phyloP scores from a whole-genome alignment of 92 coral and sea anemone species.

The Porites lobata region DNA sequence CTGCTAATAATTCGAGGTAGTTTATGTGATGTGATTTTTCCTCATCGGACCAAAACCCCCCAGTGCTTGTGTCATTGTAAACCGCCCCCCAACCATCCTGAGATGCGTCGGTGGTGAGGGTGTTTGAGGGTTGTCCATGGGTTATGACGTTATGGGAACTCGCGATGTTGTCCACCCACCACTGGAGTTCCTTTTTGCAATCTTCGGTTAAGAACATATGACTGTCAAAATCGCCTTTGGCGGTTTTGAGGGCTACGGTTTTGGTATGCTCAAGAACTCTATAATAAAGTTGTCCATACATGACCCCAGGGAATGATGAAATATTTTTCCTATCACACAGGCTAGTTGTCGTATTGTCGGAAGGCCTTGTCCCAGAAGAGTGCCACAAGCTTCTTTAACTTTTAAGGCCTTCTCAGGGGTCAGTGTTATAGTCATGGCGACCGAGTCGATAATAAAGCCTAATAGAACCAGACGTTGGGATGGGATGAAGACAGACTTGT shows the following conservation, averaged over 20 bases:
- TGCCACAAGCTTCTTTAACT: too few relatives aligned
- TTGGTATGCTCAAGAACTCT: too few relatives aligned
- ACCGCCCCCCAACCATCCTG: constrained; percentile 10
- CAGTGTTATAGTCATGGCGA: too few relatives aligned
- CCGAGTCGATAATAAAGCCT: constrained; percentile 3
- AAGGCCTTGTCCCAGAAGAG: too few relatives aligned
- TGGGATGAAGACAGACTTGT: constrained; percentile 44
- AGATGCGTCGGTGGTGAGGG: constrained; percentile 16
- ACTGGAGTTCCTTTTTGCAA: constrained; percentile 24
- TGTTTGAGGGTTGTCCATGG: constrained; percentile 1
- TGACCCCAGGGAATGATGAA: too few relatives aligned
- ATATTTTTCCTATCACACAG: too few relatives aligned
- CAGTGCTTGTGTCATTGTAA: constrained; percentile 4
- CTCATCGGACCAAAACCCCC: constrained; percentile 6
- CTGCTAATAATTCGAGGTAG: too few relatives aligned
- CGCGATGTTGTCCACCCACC: not conserved
- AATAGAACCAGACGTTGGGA: constrained; percentile 44
- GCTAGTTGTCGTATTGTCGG: too few relatives aligned
- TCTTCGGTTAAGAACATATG: not conserved
- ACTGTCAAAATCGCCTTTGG: too few relatives aligned
- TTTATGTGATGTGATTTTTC: not conserved
- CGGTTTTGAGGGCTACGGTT: too few relatives aligned
- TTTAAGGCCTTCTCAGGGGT: too few relatives aligned
- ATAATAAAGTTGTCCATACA: too few relatives aligned
- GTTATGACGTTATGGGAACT: not conserved